A percentile compares a stretch with the other conserved stretches of the same genome.
Conservation (phyloP, 2,113 vertebrate species). For the Puntigrus tetrazona region DNA sequence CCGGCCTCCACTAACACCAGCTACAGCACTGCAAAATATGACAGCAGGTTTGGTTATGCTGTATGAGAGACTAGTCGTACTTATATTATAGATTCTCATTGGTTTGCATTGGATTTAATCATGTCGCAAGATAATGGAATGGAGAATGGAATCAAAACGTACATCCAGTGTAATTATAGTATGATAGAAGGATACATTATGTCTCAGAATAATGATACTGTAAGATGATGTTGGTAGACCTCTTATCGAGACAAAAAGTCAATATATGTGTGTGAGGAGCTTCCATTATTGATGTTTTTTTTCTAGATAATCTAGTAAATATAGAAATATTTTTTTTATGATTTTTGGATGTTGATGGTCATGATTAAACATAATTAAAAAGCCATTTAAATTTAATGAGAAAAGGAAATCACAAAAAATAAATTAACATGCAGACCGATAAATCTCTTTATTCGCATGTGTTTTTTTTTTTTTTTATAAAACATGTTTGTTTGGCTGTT, state of each 20-base stretch:
- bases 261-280: background rate
- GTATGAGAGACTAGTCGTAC: slow-evolving; percentile 52
- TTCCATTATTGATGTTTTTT: background rate
- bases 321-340: background rate
- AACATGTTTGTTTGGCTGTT: background rate
- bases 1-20: slow-evolving; percentile 43
- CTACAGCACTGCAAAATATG: slow-evolving; percentile 49
- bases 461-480: background rate
- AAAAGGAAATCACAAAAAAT: background rate
- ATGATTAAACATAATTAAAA: background rate
- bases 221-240: background rate
- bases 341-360: background rate
- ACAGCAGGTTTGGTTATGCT: slow-evolving; percentile 59
- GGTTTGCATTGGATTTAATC: background rate
- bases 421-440: background rate
- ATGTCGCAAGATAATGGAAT: background rate
- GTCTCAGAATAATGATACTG: background rate
- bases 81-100: background rate
- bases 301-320: background rate
- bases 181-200: background rate
- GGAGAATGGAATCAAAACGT: background rate
- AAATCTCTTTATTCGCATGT: background rate
- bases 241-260: background rate
- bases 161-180: background rate
- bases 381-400: background rate